phyloP scores from a whole-genome alignment of 2,888 invertebrate genomes.

The Hirudinaria manillensis region DNA sequence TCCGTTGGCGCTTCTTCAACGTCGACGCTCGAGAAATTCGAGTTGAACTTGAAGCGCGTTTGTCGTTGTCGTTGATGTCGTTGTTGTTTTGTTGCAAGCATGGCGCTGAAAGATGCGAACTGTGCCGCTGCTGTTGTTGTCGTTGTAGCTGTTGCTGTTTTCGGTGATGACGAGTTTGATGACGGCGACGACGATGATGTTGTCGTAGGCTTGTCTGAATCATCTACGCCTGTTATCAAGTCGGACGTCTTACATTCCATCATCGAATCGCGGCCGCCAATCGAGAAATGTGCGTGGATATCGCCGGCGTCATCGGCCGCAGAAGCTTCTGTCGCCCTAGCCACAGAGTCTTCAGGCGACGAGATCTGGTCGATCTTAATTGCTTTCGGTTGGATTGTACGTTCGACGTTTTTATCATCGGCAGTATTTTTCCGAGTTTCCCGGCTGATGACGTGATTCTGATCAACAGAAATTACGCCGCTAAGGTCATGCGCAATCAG shows the following conservation, averaged over 20 bases:
- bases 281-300: no score
- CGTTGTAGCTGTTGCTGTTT: background rate
- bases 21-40: background rate
- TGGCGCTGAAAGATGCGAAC: no score
- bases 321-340: background rate
- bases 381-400: background rate
- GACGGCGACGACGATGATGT: no score
- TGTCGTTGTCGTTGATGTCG: background rate
- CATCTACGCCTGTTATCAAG: no score
- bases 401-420: background rate
- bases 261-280: no score
- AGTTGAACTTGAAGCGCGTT: background rate
- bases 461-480: background rate
- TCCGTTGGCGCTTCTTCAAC: no score
- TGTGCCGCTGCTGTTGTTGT: background rate
- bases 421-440: background rate
- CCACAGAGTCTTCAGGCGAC: background rate
- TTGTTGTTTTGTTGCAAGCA: no score
- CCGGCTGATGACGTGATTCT: background rate
- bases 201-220: no score
- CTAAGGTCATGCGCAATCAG: background rate
- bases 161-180: no score
- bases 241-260: no score
- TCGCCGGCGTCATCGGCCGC: no score
- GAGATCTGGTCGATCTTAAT: no score